A percentile compares a stretch with the other conserved stretches of the same genome.
Evolutionary conservation across 2,888 invertebrate species (phyloP).

Genomic region (Villa cingulata): DNA sequence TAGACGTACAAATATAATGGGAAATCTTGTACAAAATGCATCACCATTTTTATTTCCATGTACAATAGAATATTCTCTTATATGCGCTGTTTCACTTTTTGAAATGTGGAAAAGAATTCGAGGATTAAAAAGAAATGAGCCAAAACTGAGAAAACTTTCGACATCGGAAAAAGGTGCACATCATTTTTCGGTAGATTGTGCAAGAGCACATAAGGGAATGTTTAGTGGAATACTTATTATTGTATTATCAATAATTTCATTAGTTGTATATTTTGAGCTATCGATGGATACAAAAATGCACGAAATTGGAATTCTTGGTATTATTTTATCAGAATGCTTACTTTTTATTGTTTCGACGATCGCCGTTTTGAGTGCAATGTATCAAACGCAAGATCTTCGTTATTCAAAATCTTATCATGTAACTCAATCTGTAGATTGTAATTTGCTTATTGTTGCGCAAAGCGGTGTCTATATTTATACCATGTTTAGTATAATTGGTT

Average conservation of each 20-base stretch:
- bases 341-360: constrained; percentile 49
- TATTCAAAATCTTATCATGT: constrained; percentile 38
- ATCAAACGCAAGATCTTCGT: constrained; percentile 47
- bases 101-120: constrained; percentile 73
- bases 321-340: constrained; percentile 53
- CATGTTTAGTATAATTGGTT: constrained; percentile 66
- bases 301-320: constrained; percentile 48
- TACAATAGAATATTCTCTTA: constrained; percentile 68
- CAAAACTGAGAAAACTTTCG: constrained; percentile 1
- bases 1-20: constrained; percentile 46
- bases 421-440: constrained; percentile 46
- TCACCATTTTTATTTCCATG: constrained; percentile 69
- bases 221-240: constrained; percentile 52
- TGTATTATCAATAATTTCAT: constrained; percentile 62
- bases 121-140: constrained; percentile 40
- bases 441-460: constrained; percentile 64
- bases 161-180: constrained; percentile 27
- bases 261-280: constrained; percentile 66
- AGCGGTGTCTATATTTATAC: constrained; percentile 70
- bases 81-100: constrained; percentile 67
- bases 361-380: constrained; percentile 45
- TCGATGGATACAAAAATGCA: constrained; percentile 40
- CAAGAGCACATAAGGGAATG: constrained; percentile 59
- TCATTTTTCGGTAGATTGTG: constrained; percentile 60
- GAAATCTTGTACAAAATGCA: constrained; percentile 44